These are phyloP conservation scores for Penaeus japonicus DNA, from an alignment of 1,140 invertebrate genomes.

Conservation along the genomic window DNA sequence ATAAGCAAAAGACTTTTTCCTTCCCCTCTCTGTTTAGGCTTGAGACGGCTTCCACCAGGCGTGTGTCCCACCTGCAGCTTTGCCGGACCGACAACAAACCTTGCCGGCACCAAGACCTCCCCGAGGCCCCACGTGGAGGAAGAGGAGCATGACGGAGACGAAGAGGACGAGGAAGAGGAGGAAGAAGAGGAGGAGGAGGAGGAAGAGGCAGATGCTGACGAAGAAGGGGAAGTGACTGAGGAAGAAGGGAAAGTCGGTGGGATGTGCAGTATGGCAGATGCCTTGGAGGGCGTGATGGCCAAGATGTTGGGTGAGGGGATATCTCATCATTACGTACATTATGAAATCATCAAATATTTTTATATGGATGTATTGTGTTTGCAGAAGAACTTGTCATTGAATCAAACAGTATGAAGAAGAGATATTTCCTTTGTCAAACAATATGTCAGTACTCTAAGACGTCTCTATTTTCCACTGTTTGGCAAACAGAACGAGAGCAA, in stretches of 20 bases:
- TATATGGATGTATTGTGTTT: neutral
- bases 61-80: neutral
- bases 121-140: conserved; percentile 16
- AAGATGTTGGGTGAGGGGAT: conserved; percentile 21
- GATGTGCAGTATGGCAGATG: conserved; percentile 24
- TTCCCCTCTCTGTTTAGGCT: neutral
- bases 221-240: neutral
- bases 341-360: neutral
- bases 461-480: neutral
- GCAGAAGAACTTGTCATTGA: neutral
- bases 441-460: too few species aligned
- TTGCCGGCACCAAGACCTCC: neutral
- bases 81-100: neutral
- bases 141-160: conserved; percentile 16
- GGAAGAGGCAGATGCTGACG: neutral
- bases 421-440: neutral
- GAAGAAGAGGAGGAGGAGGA: conserved; percentile 25
- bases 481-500: conserved; percentile 19
- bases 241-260: neutral
- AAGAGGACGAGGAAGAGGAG: conserved; percentile 37
- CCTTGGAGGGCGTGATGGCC: conserved; percentile 33
- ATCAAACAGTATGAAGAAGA: neutral
- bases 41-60: neutral
- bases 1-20: neutral
- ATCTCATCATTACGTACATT: neutral